Base-by-base conservation (phyloP, 2,888 invertebrate genomes). In the Deilephila porcellus region DNA sequence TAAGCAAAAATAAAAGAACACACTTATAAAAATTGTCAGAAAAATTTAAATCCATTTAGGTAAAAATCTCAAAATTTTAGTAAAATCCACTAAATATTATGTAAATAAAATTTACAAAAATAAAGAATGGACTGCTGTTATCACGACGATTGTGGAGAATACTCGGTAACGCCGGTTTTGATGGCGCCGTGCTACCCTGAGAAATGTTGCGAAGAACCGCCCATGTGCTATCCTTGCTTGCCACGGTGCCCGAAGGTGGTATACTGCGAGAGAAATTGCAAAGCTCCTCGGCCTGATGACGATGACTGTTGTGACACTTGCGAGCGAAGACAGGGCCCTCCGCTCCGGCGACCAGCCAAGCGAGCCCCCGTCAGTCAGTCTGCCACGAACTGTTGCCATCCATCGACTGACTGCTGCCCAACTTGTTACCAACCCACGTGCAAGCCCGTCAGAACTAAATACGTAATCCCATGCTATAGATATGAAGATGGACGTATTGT, bases 401-500 rank as follows among this genome's bases (percentile, higher is more conserved):
- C 74, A n/a, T 75, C 75, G 14, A 75, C 60, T 59, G 71, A 74
- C 62, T 79, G 77, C 70, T 83, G 82, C 60, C 74, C 78, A 19
- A 71, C 77, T 4, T 82, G 82, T 76, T 79, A 76, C 73, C 75
- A 78, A 37, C 75, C 81, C 6, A 63, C 75, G 25, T 88, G 87
- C 80, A 86, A 83, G 75, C 89, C 90, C 32, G 82, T 88, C 63
- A 89, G 88, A 80, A 91, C 89, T 3, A 93, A 94, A 88, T 94
- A 93, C 76, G 88, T 94, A 53, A 93, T 93, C 76, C 94, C 94
- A 2, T 94, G 94, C 78, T 94, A 93, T 76, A 86, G 93, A 82
- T 94, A 94, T 63, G 94, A 94, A 85, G 94, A 94, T 77, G 94
- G 94, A 19, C 88, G 94, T 74, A 92, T 94, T 77, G 94, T 94